phyloP scores from a whole-genome alignment of 2,888 invertebrate species.

The Empis livida region DNA sequence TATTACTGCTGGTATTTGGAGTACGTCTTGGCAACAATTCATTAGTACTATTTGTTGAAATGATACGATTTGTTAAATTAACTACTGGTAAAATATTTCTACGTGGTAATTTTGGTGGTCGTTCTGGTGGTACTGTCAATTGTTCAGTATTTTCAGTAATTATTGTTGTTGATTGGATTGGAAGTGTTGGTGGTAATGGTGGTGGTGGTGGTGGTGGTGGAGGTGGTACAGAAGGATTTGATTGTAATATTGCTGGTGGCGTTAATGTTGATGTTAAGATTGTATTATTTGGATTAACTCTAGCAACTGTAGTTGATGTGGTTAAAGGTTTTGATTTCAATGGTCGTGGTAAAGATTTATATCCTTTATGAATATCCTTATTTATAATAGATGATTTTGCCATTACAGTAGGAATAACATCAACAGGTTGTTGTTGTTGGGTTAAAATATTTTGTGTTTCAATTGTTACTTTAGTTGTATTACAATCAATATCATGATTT shows the following conservation, averaged over 20 bases:
- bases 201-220: too few species aligned
- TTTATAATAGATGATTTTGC: neutral
- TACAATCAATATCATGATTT: too few species aligned
- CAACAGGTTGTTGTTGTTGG: neutral
- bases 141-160: neutral
- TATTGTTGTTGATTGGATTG: neutral
- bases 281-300: constrained; percentile 14
- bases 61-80: constrained; percentile 13
- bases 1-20: neutral
- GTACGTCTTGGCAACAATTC: constrained; percentile 12
- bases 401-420: neutral
- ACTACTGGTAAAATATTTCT: neutral
- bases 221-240: neutral
- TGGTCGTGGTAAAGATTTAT: neutral
- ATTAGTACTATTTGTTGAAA: constrained; percentile 18
- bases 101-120: constrained; percentile 3
- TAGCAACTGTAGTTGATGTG: constrained; percentile 11
- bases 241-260: neutral
- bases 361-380: neutral
- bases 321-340: neutral
- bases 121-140: constrained; percentile 5
- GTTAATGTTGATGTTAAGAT: constrained; percentile 12
- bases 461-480: neutral
- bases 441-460: neutral
- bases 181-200: neutral